Base-by-base conservation (phyloP, 2,113 vertebrate genomes). In the Hypanus sabinus region DNA sequence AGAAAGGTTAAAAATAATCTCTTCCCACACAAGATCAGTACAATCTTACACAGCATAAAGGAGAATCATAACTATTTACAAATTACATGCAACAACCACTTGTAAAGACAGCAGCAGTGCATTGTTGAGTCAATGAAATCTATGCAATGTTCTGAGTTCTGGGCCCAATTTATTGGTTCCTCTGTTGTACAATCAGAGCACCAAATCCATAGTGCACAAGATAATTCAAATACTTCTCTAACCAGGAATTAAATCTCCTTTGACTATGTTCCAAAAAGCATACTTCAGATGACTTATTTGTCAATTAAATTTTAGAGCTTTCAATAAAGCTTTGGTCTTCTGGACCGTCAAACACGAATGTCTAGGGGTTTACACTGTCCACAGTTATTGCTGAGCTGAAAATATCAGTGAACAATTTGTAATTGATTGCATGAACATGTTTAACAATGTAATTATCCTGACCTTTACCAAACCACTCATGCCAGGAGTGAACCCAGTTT, bases 381-480 rank as follows among this genome's bases (percentile, higher is more conserved):
- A 38, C 55, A 93, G 55, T 73, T 73, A 93, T 36, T 55, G 20
- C 70, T 73, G 22, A 30, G 5, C 46, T 27, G 68, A 73, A 93
- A 73, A 92, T 92, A n/a, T 73, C 68, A 73, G 68, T 0, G 36
- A 93, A 70, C 70, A 93, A 93, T 11, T 46, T 93, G 46, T 16
- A 11, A 93, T 73, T 73, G 68, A 46, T 11, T 93, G 18, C 10
- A 5, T 70, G 68, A 24, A 93, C 16, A 4, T 30, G 33, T 38
- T 10, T 33, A 92, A 71, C 20, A 33, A 93, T 30, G 11, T 33
- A 38, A 38, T 73, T 73, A 46, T 22, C 24, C 22, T 93, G 91
- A 93, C 90, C 70, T 93, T 73, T 46, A 71, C 36, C 71, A 73
- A 93, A 93, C 90, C n/a, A 70, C 27, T 73, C 91, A 71, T 30